Conservation (phyloP, 2,888 invertebrate genomes). For the Heteromyza rotundicornis region DNA sequence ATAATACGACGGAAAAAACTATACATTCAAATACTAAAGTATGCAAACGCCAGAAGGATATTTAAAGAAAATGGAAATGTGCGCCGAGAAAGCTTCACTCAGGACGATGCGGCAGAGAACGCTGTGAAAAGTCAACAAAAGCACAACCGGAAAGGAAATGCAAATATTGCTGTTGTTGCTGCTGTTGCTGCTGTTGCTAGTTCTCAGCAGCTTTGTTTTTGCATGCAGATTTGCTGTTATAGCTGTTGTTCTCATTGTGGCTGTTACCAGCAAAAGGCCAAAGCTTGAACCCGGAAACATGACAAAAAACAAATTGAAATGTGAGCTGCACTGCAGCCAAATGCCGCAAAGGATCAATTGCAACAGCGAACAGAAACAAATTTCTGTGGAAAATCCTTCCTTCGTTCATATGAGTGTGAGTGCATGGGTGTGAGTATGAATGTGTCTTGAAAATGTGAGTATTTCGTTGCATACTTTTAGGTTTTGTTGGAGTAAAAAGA, state of each 20-base stretch:
- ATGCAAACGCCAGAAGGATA: neutral
- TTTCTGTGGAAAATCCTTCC: too few species aligned
- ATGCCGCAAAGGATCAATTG: slow-evolving; percentile 3
- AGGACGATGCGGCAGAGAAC: neutral
- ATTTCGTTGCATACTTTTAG: too few species aligned
- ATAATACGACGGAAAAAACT: neutral
- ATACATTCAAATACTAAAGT: neutral
- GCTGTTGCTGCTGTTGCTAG: neutral
- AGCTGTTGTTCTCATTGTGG: too few species aligned
- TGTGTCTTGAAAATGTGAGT: too few species aligned
- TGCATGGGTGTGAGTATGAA: too few species aligned
- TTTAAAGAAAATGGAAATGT: neutral
- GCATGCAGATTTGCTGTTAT: neutral
- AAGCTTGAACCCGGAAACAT: neutral
- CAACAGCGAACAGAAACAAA: neutral
- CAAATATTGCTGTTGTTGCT: neutral
- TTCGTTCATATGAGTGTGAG: too few species aligned
- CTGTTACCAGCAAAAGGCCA: neutral
- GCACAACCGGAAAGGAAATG: neutral
- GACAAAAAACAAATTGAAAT: slow-evolving; percentile 2
- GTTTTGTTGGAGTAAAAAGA: too few species aligned
- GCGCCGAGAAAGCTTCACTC: too few species aligned
- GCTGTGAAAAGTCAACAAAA: neutral
- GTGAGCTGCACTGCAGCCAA: neutral
- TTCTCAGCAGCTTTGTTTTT: neutral